phyloP scores from a whole-genome alignment of 2,888 invertebrate genomes.

The Synanthedon andrenaeformis region DNA sequence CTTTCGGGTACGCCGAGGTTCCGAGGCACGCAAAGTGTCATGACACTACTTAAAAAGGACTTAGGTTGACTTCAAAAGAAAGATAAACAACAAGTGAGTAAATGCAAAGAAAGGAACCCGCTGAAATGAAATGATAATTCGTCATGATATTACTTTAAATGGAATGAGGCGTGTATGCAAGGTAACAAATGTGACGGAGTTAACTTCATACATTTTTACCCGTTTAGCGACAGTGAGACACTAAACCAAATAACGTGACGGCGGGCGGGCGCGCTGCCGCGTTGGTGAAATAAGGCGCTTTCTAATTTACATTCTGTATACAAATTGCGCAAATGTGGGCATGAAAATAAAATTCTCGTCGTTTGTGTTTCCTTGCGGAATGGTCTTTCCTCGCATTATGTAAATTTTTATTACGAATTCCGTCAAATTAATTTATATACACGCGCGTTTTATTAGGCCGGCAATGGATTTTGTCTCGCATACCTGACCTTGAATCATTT shows the following conservation, averaged over 20 bases:
- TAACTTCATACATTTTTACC: conserved; percentile 42
- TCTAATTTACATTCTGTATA: conserved; percentile 68
- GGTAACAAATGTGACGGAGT: conserved; percentile 36
- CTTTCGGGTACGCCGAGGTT: no score
- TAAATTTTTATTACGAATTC: conserved; percentile 57
- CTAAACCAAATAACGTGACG: conserved; percentile 59
- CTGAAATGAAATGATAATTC: conserved; percentile 15
- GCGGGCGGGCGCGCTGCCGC: conserved; percentile 55
- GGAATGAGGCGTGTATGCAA: conserved; percentile 25
- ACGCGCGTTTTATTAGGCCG: conserved; percentile 37
- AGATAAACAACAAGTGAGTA: no score
- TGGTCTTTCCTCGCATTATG: conserved; percentile 59
- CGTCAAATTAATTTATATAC: conserved; percentile 53
- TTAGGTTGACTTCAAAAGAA: no score
- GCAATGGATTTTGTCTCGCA: conserved; percentile 17
- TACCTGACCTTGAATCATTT: neutral
- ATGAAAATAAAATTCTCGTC: conserved; percentile 64
- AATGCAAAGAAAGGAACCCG: no score
- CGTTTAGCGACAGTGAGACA: conserved; percentile 40
- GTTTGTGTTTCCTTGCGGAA: conserved; percentile 56
- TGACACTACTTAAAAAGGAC: no score
- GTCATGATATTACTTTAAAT: conserved; percentile 32
- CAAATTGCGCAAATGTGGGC: conserved; percentile 64
- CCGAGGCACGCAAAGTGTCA: no score
- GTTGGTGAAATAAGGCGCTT: conserved; percentile 57